Evolutionary conservation across 2,797 vertebrate genomes (phyloP).

Genomic region (Arctocebus calabarensis): DNA sequence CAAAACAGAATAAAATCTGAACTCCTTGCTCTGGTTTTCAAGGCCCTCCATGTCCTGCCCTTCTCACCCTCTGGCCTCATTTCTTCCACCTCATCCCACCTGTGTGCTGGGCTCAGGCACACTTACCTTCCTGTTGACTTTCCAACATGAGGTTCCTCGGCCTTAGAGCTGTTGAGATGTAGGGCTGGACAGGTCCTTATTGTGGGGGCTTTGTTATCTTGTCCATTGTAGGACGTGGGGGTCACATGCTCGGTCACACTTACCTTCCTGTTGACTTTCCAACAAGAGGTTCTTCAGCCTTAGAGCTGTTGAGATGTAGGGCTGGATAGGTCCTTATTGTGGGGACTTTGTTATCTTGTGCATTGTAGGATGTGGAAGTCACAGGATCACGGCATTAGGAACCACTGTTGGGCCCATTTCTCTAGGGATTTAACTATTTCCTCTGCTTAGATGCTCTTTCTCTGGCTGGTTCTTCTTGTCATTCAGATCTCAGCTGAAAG

Average conservation of each 20-base stretch:
- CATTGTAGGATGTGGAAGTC: too few relatives aligned
- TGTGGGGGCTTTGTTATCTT: not conserved
- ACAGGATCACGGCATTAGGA: not conserved
- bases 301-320: fast-evolving
- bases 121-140: not conserved
- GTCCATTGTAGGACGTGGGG: not conserved
- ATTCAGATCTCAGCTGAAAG: not conserved
- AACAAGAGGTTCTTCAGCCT: not conserved
- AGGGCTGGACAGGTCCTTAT: not conserved
- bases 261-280: not conserved
- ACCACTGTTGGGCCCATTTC: not conserved
- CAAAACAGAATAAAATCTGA: not conserved
- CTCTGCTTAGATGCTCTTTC: not conserved
- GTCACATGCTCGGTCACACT: not conserved
- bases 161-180: fast-evolving
- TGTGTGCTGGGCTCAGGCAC: not conserved
- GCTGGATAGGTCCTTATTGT: not conserved
- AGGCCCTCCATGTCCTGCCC: not conserved
- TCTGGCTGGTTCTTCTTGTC: not conserved
- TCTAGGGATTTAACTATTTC: not conserved
- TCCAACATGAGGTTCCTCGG: not conserved
- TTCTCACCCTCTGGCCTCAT: not conserved
- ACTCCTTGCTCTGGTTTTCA: not conserved
- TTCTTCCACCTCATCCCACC: fast-evolving
- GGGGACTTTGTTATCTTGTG: not conserved